phyloP scores from a whole-genome alignment of 2,113 vertebrate species.

The Calyptomena viridis region DNA sequence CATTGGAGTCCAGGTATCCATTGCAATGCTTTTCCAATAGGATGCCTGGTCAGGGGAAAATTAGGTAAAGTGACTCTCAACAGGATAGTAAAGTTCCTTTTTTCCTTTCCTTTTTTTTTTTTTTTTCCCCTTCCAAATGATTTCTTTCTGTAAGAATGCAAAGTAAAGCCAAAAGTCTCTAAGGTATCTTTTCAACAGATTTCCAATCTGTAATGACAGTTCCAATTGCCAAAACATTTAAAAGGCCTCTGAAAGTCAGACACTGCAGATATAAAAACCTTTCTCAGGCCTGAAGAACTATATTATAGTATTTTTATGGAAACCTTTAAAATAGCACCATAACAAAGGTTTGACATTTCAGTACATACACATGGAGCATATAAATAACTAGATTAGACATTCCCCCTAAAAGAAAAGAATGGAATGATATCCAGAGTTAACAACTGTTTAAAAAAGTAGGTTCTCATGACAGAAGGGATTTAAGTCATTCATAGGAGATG shows the following conservation, averaged over 20 bases:
- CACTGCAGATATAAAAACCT: slow-evolving; percentile 3
- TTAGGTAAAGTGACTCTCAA: slow-evolving; percentile 25
- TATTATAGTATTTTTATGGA: slow-evolving; percentile 1
- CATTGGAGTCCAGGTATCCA: background rate
- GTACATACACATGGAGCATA: background rate
- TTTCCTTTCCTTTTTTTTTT: background rate
- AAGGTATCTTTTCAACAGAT: slow-evolving; percentile 60
- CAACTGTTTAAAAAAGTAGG: background rate
- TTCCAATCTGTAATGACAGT: slow-evolving; percentile 34
- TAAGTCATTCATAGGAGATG: background rate
- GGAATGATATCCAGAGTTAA: background rate
- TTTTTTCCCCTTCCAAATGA: background rate
- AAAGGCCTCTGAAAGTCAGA: slow-evolving; percentile 37
- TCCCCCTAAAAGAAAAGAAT: background rate
- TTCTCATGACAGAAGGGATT: background rate
- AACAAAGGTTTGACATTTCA: background rate
- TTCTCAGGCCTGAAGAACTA: slow-evolving; percentile 9
- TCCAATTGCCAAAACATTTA: slow-evolving; percentile 46
- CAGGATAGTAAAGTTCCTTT: slow-evolving; percentile 36
- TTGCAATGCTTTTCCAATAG: slow-evolving; percentile 3
- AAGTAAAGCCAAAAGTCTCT: slow-evolving; percentile 50
- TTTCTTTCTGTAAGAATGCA: slow-evolving; percentile 48
- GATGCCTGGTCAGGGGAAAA: background rate
- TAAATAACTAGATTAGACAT: background rate
- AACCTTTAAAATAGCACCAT: background rate